Percentiles rank a stretch among this genome's conserved stretches.
These are phyloP conservation scores for Cyclophora punctaria DNA, from an alignment of 2,888 invertebrate genomes.

Conservation along the genomic window DNA sequence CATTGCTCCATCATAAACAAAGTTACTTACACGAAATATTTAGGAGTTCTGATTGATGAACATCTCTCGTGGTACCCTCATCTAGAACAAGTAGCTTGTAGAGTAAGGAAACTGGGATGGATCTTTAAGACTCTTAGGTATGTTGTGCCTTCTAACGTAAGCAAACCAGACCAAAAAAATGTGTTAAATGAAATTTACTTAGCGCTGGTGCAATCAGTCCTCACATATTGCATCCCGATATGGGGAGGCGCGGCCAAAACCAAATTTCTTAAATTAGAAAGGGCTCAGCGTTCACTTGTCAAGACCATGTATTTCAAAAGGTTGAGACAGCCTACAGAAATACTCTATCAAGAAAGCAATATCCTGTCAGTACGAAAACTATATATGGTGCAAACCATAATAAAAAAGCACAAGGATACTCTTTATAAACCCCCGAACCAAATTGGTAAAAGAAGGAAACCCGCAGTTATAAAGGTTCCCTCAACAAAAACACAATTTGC, in stretches of 20 bases:
- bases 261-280: background rate
- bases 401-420: background rate
- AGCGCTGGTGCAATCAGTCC: background rate
- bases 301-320: background rate
- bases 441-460: background rate
- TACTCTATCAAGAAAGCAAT: background rate
- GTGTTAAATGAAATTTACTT: background rate
- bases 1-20: background rate
- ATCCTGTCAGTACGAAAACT: background rate
- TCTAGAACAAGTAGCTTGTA: background rate
- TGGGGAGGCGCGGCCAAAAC: background rate
- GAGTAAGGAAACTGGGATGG: background rate
- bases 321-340: background rate
- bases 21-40: background rate
- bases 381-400: background rate
- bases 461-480: background rate
- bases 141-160: background rate
- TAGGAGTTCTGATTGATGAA: background rate
- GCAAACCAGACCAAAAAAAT: background rate
- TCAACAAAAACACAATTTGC: background rate
- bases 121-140: background rate
- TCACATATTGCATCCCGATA: background rate
- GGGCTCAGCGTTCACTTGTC: background rate
- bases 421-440: background rate
- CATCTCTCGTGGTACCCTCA: background rate